Evolutionary conservation across 1,140 invertebrate species (phyloP), one percentile per base, ranked within the genome.

Genomic region (Dreissena rostriformis): DNA sequence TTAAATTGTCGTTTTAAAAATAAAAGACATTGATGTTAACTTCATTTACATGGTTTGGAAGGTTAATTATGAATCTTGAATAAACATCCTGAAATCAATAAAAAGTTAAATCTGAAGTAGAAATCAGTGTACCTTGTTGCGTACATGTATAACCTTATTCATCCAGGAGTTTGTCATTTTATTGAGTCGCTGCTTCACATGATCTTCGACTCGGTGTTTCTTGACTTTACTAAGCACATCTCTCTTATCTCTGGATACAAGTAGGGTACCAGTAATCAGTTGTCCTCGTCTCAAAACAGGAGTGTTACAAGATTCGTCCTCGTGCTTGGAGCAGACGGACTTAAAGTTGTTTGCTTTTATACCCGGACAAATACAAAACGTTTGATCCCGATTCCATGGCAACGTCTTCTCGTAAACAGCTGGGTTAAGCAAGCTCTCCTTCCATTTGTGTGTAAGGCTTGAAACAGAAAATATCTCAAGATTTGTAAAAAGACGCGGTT

Each of bases 371-470:
- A 78, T 65, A 17, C 75, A 78, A 12, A 67, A 24, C 22, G 65
- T 78, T 26, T 66, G 39, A 39, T 78, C 19, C 10, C 8, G 39
- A 17, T 63, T 39, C 75, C 75, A 78, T 5, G 2, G 29, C 52
- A 26, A 17, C 1, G 52, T 51, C 24, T 66, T 78, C 15, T 75
- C 19, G 26, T 75, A 75, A 19, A 67, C 51, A 26, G n/a, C 75
- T 17, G 61, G 61, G 14, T 78, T 78, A 1, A 78, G 49, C 19
- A 78, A 66, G 22, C n/a, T 78, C 53, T 68, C 75, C 10, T 78
- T 24, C 15, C 12, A 51, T 57, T 57, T 55, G 12, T 57, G 26
- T 24, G 72, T 74, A 15, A 39, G 39, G 39, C 39, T 39, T 39
- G 39, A 39, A 39, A 39, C 39, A 39, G 39, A 39, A 39, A 39